A percentile compares a stretch with the other conserved stretches of the same genome.
Evolutionary conservation across 2,797 vertebrate genomes (phyloP).

Genomic region (Adelosebastes latens): DNA sequence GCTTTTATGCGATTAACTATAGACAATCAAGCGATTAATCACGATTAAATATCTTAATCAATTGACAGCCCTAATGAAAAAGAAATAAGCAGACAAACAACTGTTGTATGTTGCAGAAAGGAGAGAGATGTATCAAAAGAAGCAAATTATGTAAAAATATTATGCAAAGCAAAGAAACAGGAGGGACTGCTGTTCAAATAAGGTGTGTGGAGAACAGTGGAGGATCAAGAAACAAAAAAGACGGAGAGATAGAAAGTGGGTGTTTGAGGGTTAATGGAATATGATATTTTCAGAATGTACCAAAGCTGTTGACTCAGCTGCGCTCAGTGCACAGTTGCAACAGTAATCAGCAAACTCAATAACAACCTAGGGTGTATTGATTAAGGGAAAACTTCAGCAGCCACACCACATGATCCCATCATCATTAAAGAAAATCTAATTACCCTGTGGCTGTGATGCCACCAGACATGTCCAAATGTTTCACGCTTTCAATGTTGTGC

Average conservation of each 20-base stretch:
- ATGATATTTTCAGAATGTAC: constrained; percentile 1
- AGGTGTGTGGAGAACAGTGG: not conserved
- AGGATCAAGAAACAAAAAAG: not conserved
- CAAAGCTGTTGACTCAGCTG: constrained; percentile 33
- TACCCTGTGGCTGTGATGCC: constrained; percentile 37
- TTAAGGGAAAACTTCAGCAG: constrained; percentile 36
- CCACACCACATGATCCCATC: constrained; percentile 48
- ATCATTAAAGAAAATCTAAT: constrained; percentile 58
- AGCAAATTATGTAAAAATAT: not conserved
- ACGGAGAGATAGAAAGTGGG: not conserved
- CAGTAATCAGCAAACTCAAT: constrained; percentile 49
- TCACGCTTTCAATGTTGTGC: constrained; percentile 25
- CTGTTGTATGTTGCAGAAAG: not conserved
- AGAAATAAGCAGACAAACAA: not conserved
- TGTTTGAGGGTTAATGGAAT: not conserved
- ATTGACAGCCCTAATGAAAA: too few relatives aligned
- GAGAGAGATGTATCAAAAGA: not conserved
- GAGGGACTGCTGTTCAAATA: not conserved
- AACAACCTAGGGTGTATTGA: constrained; percentile 39
- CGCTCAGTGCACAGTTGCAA: not conserved
- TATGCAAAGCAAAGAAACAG: too few relatives aligned
- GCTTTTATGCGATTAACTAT: too few relatives aligned
- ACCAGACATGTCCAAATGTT: constrained; percentile 49
- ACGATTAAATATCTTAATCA: too few relatives aligned
- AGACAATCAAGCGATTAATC: too few relatives aligned